Conservation (phyloP, 2,888 invertebrate species). For the Lasioglossum pauxillum region DNA sequence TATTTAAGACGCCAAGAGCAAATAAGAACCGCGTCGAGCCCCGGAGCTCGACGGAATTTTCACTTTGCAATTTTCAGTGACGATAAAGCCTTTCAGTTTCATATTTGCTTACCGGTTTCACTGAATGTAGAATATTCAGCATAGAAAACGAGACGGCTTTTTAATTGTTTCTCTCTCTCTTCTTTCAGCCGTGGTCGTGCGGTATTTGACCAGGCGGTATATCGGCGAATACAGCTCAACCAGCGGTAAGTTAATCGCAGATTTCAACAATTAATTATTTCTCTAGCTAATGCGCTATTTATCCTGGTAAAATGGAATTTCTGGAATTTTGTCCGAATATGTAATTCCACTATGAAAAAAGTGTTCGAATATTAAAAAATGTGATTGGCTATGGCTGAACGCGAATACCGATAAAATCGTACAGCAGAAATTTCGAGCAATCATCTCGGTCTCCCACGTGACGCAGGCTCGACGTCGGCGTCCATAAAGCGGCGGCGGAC, state of each 20-base stretch:
- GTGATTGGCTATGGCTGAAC: background rate
- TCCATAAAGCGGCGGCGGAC: conserved; percentile 6
- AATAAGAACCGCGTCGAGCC: background rate
- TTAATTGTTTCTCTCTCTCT: conserved; percentile 43
- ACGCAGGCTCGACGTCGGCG: background rate
- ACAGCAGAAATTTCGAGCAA: conserved; percentile 17
- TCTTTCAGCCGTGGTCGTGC: conserved; percentile 92
- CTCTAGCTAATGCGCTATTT: background rate
- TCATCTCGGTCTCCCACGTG: background rate
- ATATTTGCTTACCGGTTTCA: background rate
- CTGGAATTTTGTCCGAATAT: too few species aligned
- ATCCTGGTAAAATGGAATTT: background rate
- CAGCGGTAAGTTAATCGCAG: conserved; percentile 87
- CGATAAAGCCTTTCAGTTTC: background rate
- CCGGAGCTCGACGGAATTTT: background rate
- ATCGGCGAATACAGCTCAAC: conserved; percentile 93
- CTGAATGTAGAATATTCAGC: background rate
- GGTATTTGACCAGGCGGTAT: conserved; percentile 92
- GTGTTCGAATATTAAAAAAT: too few species aligned
- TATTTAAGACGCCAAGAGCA: background rate
- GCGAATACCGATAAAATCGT: background rate
- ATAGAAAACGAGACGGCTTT: background rate
- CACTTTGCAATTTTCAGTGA: background rate
- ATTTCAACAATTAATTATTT: background rate
- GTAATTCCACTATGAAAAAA: too few species aligned